phyloP scores from a whole-genome alignment of 92 coral and sea anemone genomes.

The Porites evermanni region DNA sequence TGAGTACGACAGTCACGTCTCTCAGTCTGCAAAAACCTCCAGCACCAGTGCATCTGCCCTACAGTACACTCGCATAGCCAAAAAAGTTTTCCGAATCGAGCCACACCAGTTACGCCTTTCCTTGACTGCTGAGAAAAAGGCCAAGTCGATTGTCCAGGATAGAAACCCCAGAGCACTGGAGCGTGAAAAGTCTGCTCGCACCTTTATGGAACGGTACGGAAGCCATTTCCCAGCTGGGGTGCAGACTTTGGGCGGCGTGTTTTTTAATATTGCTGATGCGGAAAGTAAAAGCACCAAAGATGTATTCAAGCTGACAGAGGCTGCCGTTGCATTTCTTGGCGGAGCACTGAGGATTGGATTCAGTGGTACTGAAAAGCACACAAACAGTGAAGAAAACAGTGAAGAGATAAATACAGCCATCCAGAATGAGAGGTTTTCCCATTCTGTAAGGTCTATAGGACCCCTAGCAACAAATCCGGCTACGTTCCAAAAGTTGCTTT shows the following conservation, averaged over 20 bases:
- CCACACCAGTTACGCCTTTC: constrained; percentile 25
- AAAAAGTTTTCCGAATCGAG: constrained; percentile 38
- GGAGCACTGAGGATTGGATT: constrained; percentile 31
- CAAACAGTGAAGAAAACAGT: neutral
- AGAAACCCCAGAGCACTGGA: neutral
- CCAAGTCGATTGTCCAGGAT: constrained; percentile 10
- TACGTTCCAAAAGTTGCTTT: constrained; percentile 33
- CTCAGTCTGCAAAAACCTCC: neutral
- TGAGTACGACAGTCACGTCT: neutral
- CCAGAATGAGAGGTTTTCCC: neutral
- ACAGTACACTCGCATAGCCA: constrained; percentile 42
- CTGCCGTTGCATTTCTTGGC: constrained; percentile 43
- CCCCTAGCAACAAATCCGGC: constrained; percentile 47
- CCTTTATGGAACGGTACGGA: constrained; percentile 41
- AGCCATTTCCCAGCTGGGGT: constrained; percentile 55
- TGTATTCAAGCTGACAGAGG: constrained; percentile 5
- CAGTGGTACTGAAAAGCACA: constrained; percentile 12
- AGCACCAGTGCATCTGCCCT: constrained; percentile 44
- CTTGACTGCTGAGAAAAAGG: constrained; percentile 29
- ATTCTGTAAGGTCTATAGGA: constrained; percentile 31
- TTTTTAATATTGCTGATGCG: constrained; percentile 50
- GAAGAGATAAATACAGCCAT: neutral
- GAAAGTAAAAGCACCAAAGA: constrained; percentile 10
- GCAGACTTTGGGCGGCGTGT: constrained; percentile 64
- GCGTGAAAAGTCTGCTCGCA: constrained; percentile 7